Base-by-base conservation (phyloP, 2,797 vertebrate species). In the Eulemur rubriventer region DNA sequence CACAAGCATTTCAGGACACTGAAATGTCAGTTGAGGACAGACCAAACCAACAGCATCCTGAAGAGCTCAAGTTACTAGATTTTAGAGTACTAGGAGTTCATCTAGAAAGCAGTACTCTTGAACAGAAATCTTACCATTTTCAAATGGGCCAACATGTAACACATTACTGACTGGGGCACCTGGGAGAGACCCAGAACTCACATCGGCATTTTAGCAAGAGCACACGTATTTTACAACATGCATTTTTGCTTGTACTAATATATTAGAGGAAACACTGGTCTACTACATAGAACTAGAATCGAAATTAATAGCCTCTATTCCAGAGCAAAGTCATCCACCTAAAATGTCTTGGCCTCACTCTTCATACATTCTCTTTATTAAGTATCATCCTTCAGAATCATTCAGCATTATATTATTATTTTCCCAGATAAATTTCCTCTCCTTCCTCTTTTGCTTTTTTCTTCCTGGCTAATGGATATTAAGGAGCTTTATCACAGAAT, bases 101-200 rank as follows among this genome's bases (percentile, higher is more conserved):
- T 57, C 82, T 78, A 0, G 1, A 50, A 85, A 82, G 85, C 14
- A 13, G 41, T 84, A 80, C 0, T 0, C 33, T 69, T 55, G 75
- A 33, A 0, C 2, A 4, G 73, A 78, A 93, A n/a, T 13, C 69
- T 94, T 63, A 14, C n/a, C n/a, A 33, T 46, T 95, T 72, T 28
- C 82, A 85, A 84, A 87, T 0, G 13, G 84, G 72, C 93, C 80
- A 72, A 96, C 94, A 91, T 70, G 50, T 92, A 4, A 96, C 72
- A 6, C 93, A 97, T 91, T 96, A 95, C 82, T 94, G 90, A 97
- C 93, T 72, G 97, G 97, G 96, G 85, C 96, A 96, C 91, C 92
- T 82, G 69, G 63, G 97, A 98, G 96, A 97, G 97, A 97, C 97
- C 97, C 97, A 98, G 59, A 83, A 81, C 92, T 98, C 98, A 96